These are phyloP conservation scores for Sclerurus mexicanus DNA, from an alignment of 2,113 vertebrate genomes.

Conservation along the genomic window DNA sequence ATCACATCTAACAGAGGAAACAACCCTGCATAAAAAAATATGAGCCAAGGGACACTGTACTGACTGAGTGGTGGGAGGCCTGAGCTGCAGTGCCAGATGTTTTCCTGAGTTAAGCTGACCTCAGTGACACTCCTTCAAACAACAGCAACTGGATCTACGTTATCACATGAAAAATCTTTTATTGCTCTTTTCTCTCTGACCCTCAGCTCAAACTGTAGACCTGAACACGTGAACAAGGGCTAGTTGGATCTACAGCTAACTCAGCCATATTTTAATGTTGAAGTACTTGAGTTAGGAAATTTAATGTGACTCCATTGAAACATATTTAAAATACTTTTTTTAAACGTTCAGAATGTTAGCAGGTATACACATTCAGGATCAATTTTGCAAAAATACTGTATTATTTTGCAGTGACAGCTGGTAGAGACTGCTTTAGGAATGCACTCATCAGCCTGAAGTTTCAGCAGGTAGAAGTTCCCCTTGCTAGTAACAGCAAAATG, in stretches of 20 bases:
- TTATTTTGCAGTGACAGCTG: background rate
- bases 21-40: background rate
- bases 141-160: background rate
- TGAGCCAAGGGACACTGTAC: background rate
- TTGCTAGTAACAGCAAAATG: background rate
- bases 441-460: background rate
- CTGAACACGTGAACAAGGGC: background rate
- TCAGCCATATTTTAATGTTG: fast-evolving
- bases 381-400: background rate
- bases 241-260: background rate
- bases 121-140: background rate
- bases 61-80: background rate
- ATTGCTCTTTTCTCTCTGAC: background rate
- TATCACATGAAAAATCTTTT: background rate
- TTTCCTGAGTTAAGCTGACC: background rate
- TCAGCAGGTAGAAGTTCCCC: background rate
- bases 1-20: background rate
- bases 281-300: background rate
- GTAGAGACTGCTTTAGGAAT: background rate
- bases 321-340: too few relatives aligned
- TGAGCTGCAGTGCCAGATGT: background rate
- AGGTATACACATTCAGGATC: background rate
- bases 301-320: background rate
- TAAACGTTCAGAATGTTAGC: background rate
- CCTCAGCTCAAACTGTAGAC: background rate